Conservation (phyloP, 2,797 vertebrate species). For the Gallinago nigripennis region DNA sequence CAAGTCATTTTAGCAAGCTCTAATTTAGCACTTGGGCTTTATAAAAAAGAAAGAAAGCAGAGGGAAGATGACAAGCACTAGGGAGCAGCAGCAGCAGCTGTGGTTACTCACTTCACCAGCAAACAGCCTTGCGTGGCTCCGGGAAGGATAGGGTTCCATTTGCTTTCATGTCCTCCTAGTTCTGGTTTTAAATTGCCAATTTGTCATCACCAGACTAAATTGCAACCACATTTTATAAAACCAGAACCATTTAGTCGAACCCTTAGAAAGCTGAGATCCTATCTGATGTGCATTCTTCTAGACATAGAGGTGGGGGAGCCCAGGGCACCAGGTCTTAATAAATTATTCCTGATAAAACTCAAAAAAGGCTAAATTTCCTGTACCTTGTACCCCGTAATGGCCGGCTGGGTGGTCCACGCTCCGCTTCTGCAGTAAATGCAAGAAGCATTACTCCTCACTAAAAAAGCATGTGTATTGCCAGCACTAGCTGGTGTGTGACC, state of each 20-base stretch:
- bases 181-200: not conserved
- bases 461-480: not conserved
- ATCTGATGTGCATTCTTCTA: not conserved
- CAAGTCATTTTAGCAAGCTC: not conserved
- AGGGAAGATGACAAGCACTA: not conserved
- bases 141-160: not conserved
- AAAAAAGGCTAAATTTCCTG: not conserved
- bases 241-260: not conserved
- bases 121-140: not conserved
- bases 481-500: not conserved
- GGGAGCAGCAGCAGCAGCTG: not conserved
- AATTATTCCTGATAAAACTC: not conserved
- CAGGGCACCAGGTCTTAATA: not conserved
- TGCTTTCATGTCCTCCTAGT: not conserved
- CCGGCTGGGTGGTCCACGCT: not conserved
- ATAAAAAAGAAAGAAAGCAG: not conserved
- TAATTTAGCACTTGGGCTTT: conserved; percentile 39
- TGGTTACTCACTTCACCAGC: not conserved
- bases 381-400: not conserved
- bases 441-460: not conserved
- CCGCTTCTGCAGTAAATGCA: not conserved
- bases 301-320: not conserved
- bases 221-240: not conserved
- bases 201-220: not conserved
- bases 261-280: not conserved